Base-by-base conservation (phyloP, 1,140 invertebrate species). In the Wiebesia pumilae region DNA sequence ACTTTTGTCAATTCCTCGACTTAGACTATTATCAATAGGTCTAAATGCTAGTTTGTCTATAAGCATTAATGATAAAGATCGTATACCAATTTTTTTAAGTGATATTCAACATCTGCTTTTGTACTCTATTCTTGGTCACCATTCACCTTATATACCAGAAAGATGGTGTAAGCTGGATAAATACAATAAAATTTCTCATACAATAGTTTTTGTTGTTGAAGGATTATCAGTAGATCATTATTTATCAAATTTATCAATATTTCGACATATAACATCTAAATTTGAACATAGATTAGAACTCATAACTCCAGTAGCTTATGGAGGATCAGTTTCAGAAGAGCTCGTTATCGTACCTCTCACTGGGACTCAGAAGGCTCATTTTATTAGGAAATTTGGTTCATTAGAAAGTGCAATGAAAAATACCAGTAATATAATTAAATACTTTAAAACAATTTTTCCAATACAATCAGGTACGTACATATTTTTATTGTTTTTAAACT, bases 101-200 rank as follows among this genome's bases (percentile, higher is more conserved):
- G 97, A 98, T 92, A 91, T 98, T 83, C 97, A 98, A 91, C 96
- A 98, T 94, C 94, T 98, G 78, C 90, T 98, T 9, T 92, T 98
- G 89, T 96, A 96, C 91, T 96, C 97, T 2, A 91, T 97, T 83
- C 93, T 97, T 77, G 96, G 96, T 10, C 95, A 96, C 88, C 92
- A 96, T 58, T 96, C 96, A 73, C 95, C 96, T 35, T 96, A 96
- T 84, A 91, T 93, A 71, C 95, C 96, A 30, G 94, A 95, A 40
- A 94, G 97, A 88, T 98, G 98, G 98, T 98, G 97, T 94, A 92
- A 94, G 30, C 91, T 98, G 27, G 96, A 97, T 79, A 97, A 97
- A 92, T 95, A 95, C 88, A 95, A 95, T 80, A 95, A 94, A 89
- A 93, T 94, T 35, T 84, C 94, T 30, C 96, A 97, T 90, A 96